Evolutionary conservation across 2,113 vertebrate species (phyloP).

Genomic region (Pterocles burchelli): DNA sequence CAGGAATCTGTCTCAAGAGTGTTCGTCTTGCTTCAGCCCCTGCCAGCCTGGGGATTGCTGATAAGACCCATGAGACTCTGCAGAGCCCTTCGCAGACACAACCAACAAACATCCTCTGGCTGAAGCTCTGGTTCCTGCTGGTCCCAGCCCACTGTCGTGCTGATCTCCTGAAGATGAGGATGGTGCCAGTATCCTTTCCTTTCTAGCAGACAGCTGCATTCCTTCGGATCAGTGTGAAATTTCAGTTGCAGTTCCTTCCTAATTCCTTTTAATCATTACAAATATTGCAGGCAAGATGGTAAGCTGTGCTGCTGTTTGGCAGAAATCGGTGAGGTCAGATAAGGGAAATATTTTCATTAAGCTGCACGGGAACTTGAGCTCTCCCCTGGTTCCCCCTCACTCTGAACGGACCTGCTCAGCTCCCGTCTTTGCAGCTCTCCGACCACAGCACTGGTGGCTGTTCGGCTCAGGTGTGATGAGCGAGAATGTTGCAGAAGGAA

Average conservation of each 20-base stretch:
- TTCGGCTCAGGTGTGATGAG: not conserved
- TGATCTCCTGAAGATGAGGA: not conserved
- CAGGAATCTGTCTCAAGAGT: not conserved
- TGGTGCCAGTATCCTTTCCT: not conserved
- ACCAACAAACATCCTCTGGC: not conserved
- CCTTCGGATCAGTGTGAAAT: slow-evolving; percentile 19
- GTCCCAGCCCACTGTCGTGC: not conserved
- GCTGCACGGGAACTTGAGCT: not conserved
- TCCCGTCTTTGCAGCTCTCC: not conserved
- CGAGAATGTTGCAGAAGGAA: not conserved
- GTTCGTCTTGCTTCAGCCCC: not conserved
- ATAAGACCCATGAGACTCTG: slow-evolving; percentile 7
- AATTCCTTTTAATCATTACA: slow-evolving; percentile 15
- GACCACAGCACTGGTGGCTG: not conserved
- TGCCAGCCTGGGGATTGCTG: not conserved
- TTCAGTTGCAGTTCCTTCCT: slow-evolving; percentile 37
- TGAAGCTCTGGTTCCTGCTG: not conserved
- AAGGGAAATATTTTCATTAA: slow-evolving; percentile 29
- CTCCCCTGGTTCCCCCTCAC: not conserved
- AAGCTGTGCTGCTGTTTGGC: not conserved
- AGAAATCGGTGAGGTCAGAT: not conserved
- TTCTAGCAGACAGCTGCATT: slow-evolving; percentile 17
- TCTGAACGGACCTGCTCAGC: not conserved
- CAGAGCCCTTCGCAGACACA: not conserved
- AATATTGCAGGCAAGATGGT: not conserved